These are phyloP conservation scores for Perdita meconis DNA, from an alignment of 2,888 invertebrate species.

Conservation along the genomic window DNA sequence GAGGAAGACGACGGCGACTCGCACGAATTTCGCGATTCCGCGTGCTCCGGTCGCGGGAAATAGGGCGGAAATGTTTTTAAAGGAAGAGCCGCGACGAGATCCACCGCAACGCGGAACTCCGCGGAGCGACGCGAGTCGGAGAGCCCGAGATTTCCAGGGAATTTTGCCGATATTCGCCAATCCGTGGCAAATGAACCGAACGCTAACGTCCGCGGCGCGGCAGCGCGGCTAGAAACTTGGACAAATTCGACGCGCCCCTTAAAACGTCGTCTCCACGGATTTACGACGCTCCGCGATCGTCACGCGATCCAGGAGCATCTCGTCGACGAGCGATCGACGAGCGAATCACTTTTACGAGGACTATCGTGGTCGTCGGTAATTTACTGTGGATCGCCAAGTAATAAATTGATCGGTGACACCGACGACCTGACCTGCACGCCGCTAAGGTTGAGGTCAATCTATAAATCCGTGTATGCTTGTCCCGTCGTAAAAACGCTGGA, in stretches of 20 bases:
- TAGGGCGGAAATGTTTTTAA: slow-evolving; percentile 27
- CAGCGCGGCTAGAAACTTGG: not conserved
- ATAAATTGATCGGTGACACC: slow-evolving; percentile 1
- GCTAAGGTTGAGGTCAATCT: not conserved
- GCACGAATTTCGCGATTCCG: slow-evolving; percentile 9
- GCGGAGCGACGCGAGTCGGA: not conserved
- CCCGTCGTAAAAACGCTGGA: slow-evolving; percentile 1
- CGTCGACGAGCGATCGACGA: not conserved
- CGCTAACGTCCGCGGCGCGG: not conserved
- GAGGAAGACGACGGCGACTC: not conserved
- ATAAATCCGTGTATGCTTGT: slow-evolving; percentile 8
- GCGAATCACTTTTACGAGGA: slow-evolving; percentile 1
- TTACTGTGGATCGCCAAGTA: not conserved
- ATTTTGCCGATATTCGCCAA: too few relatives aligned
- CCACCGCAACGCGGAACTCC: not conserved
- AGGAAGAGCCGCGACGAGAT: not conserved
- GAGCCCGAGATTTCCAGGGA: not conserved
- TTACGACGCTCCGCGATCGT: not conserved
- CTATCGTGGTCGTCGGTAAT: not conserved
- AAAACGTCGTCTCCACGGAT: not conserved
- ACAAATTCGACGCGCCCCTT: not conserved
- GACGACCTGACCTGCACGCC: not conserved
- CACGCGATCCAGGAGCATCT: too few relatives aligned
- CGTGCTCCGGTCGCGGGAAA: not conserved
- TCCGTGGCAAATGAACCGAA: not conserved